Evolutionary conservation across 2,888 invertebrate species (phyloP), one percentile per base, ranked within the genome.

Genomic region (Noctua janthe): DNA sequence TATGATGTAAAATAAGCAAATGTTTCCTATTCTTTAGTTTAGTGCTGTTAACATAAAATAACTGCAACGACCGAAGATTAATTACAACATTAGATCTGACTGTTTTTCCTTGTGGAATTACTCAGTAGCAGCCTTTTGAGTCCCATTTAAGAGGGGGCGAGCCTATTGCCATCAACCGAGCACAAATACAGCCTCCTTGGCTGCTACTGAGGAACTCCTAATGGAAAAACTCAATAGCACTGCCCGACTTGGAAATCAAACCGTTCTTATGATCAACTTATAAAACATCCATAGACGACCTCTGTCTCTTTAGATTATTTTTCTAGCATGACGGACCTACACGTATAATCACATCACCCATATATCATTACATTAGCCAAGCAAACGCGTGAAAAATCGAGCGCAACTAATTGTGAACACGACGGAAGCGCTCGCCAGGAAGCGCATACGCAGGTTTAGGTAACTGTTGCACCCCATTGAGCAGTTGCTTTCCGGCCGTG

Each of bases 401-500:
- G 92, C 94, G 94, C 89, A 91, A 91, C 94, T 92, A 95, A 95
- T 94, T 89, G 88, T 85, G 83, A 83, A 78, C 84, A 91, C 89
- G 90, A 88, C 94, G 94, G 93, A 95, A 93, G 88, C 91, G 88
- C 73, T 84, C 74, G 81, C 79, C 90, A 94, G 95, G 95, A 95
- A 95, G 93, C 91, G 90, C 85, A 43, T 54, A 86, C 90, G 91
- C 91, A 92, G 89, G 82, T 93, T 93, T 94, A 94, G 93, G 93
- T 94, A 95, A 94, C 89, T 85, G 92, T 92, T 91, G 87, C 93
- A 92, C 89, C 88, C 90, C 90, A 93, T 89, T 92, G 92, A 87
- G 72, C 94, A 94, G 92, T 94, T 79, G 81, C 73, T 88, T 93
- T 92, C 94, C 93, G 91, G 90, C 81, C 86, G 89, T 85, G 87